These are phyloP conservation scores for Napeogenes inachia DNA, from an alignment of 2,888 invertebrate species.

Conservation along the genomic window DNA sequence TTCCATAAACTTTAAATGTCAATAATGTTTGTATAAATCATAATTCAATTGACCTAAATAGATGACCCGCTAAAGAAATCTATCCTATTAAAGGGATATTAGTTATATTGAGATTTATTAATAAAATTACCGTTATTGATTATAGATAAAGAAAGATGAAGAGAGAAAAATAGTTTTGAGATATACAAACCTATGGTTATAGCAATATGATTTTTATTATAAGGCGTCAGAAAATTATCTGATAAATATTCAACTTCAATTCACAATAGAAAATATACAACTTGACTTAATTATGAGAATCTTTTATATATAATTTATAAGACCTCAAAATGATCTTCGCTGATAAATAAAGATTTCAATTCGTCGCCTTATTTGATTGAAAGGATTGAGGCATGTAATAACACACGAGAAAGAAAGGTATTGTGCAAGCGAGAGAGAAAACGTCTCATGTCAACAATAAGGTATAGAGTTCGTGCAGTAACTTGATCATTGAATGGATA, in stretches of 20 bases:
- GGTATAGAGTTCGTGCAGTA: constrained; percentile 57
- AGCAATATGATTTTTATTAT: too few relatives aligned
- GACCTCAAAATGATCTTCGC: neutral
- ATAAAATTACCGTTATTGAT: neutral
- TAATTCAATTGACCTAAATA: constrained; percentile 20
- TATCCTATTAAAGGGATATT: constrained; percentile 4
- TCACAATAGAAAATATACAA: too few relatives aligned
- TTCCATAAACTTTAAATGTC: constrained; percentile 11
- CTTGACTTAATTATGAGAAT: too few relatives aligned
- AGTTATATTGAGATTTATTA: neutral
- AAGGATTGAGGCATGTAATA: constrained; percentile 12
- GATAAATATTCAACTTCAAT: too few relatives aligned
- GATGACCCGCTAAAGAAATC: constrained; percentile 3
- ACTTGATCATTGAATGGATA: constrained; percentile 63
- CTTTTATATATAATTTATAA: too few relatives aligned
- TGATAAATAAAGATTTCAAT: neutral
- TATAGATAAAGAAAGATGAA: neutral
- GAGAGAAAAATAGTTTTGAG: too few relatives aligned
- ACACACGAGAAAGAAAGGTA: constrained; percentile 20
- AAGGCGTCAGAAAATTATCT: too few relatives aligned
- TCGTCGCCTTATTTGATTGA: constrained; percentile 18
- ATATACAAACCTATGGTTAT: too few relatives aligned
- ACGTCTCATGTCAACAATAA: constrained; percentile 60
- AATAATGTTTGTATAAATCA: constrained; percentile 15
- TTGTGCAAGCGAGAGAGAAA: constrained; percentile 33